phyloP scores from a whole-genome alignment of 2,888 invertebrate genomes.

The Lysandra bellargus region DNA sequence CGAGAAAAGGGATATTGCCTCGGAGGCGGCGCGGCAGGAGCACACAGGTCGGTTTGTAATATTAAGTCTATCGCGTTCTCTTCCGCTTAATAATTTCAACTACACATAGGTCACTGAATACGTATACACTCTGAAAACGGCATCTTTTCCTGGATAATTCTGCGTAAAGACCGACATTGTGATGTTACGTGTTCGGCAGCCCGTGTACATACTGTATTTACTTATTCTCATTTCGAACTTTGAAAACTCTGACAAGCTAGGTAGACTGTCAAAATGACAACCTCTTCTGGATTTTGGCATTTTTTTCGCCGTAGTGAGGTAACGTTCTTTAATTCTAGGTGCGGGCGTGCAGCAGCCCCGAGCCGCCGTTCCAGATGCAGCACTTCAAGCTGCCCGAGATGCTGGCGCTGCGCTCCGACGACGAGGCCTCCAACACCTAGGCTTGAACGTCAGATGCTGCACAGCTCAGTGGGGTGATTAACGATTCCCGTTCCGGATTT shows the following conservation, averaged over 20 bases:
- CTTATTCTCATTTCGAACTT: too few relatives aligned
- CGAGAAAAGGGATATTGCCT: slow-evolving; percentile 90
- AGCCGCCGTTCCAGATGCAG: slow-evolving; percentile 87
- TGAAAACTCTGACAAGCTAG: too few relatives aligned
- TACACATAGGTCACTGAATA: too few relatives aligned
- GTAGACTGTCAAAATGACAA: too few relatives aligned
- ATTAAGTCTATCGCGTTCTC: slow-evolving; percentile 36
- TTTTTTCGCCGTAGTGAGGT: too few relatives aligned
- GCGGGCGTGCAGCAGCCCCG: slow-evolving; percentile 75
- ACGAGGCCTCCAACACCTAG: slow-evolving; percentile 42
- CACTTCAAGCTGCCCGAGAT: slow-evolving; percentile 86
- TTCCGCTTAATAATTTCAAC: neutral
- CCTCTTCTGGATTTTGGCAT: too few relatives aligned
- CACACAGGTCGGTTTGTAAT: slow-evolving; percentile 62
- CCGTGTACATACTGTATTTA: too few relatives aligned
- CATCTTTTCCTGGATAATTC: too few relatives aligned
- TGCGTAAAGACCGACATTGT: too few relatives aligned
- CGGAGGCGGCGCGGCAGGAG: slow-evolving; percentile 88
- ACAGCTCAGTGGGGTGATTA: neutral
- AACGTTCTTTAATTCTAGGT: neutral
- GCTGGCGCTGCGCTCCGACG: slow-evolving; percentile 63
- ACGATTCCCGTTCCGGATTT: neutral
- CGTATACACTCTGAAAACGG: too few relatives aligned
- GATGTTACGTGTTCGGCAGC: too few relatives aligned
- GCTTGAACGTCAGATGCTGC: neutral